Evolutionary conservation across 2,797 vertebrate species (phyloP), one percentile per base, ranked within the genome.

Genomic region (Chrosomus eos): DNA sequence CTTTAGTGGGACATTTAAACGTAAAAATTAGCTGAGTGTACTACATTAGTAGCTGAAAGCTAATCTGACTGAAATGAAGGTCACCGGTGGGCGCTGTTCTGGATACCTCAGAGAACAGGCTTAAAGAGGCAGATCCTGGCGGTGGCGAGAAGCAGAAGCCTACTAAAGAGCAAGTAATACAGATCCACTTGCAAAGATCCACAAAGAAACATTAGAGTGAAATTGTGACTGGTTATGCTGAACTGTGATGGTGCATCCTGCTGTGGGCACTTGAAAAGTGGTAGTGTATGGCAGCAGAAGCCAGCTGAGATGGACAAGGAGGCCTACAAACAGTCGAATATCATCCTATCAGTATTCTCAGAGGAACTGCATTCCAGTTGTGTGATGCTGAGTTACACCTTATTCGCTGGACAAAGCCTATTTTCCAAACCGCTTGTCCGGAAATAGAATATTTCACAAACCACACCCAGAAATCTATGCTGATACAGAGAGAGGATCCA

Each of bases 201-300:
- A 40, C 9, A 40, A 40, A 40, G 93, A 93, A 83, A 78, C 85
- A 55, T 91, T 95, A 89, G 94, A 95, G 90, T 91, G 91, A 88
- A 95, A 94, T 86, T 95, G 95, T 0, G 94, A 95, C 68, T 95
- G 95, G 95, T 91, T 95, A 80, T 93, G 91, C 88, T 10, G 40
- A 40, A 9, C 40, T 40, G 40, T 40, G 83, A 95, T 95, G 93
- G 92, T 93, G 28, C 93, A 94, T 86, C 91, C 91, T 0, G 84
- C 91, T 0, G 84, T 88, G 7, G 89, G 82, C 1, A 55, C 81
- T 23, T 13, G 31, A 87, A 89, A 91, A 51, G 90, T 89, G 0
- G 87, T 45, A 45, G 45, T 45, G 13, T 85, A 43, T 28, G n/a
- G 64, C 88, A 19, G 87, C 51, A 62, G 88, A 79, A 21, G 90